Conservation (phyloP, 2,888 invertebrate species). For the Eupithecia tripunctaria region DNA sequence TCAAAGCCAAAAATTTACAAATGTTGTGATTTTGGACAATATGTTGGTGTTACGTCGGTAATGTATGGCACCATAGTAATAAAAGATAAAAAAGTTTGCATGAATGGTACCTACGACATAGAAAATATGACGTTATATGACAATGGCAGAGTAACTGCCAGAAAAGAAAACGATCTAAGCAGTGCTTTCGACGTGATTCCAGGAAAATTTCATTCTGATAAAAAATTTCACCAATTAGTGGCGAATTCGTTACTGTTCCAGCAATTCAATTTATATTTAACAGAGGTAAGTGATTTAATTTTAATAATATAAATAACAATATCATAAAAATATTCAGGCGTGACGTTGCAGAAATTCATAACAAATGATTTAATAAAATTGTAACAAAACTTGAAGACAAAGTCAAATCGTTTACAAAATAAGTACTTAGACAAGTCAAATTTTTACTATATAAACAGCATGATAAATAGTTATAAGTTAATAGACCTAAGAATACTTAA, state of each 20-base stretch:
- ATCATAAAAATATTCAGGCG: too few relatives aligned
- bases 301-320: too few relatives aligned
- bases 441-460: too few relatives aligned
- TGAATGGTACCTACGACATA: neutral
- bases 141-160: neutral
- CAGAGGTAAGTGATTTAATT: constrained; percentile 2
- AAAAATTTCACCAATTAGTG: neutral
- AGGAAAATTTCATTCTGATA: constrained; percentile 9
- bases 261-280: neutral
- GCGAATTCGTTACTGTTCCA: neutral
- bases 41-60: neutral
- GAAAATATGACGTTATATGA: neutral
- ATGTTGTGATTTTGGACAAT: neutral
- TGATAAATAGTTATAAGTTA: too few relatives aligned
- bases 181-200: constrained; percentile 12
- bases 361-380: too few relatives aligned
- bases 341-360: too few relatives aligned
- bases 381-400: too few relatives aligned
- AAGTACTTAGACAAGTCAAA: too few relatives aligned
- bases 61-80: neutral
- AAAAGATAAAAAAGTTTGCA: neutral
- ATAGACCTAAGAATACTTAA: too few relatives aligned
- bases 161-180: neutral
- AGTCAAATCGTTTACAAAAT: too few relatives aligned
- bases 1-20: neutral